These are phyloP conservation scores for Corythoichthys haematopterus DNA, from an alignment of 2,113 vertebrate genomes.

Conservation along the genomic window DNA sequence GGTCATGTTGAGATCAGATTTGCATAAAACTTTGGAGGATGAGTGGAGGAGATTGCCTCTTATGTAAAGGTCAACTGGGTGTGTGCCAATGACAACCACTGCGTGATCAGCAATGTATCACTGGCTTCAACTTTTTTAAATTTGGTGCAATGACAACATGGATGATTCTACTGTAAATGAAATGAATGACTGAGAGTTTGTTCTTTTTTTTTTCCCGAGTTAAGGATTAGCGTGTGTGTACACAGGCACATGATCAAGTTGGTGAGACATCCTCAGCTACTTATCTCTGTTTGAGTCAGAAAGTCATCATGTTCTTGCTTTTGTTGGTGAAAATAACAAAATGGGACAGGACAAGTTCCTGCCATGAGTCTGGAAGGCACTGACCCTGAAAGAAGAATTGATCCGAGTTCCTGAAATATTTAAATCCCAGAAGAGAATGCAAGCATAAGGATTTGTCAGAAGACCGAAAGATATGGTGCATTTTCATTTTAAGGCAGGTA, in stretches of 20 bases:
- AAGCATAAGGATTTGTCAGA: constrained; percentile 24
- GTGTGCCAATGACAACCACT: neutral
- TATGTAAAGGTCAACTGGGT: neutral
- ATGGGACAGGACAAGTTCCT: constrained; percentile 31
- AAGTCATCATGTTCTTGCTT: constrained; percentile 67
- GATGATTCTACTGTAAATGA: neutral
- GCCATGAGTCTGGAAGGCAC: constrained; percentile 41
- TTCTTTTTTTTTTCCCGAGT: neutral
- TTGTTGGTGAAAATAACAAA: constrained; percentile 72
- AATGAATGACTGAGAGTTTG: neutral
- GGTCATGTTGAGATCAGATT: neutral
- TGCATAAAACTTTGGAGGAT: neutral
- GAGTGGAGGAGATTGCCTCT: neutral
- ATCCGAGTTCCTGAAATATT: constrained; percentile 25
- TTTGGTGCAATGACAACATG: neutral
- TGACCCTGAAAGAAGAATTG: constrained; percentile 32
- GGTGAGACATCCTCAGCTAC: constrained; percentile 54
- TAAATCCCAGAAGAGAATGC: constrained; percentile 27
- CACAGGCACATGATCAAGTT: constrained; percentile 28
- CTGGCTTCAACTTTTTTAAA: neutral
- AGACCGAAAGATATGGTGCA: neutral
- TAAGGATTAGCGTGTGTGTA: constrained; percentile 15
- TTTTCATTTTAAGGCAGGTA: too few species aligned
- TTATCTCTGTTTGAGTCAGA: constrained; percentile 65
- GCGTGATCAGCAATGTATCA: neutral